Evolutionary conservation across 2,797 vertebrate genomes (phyloP).

Genomic region (Ptychadena robeensis): DNA sequence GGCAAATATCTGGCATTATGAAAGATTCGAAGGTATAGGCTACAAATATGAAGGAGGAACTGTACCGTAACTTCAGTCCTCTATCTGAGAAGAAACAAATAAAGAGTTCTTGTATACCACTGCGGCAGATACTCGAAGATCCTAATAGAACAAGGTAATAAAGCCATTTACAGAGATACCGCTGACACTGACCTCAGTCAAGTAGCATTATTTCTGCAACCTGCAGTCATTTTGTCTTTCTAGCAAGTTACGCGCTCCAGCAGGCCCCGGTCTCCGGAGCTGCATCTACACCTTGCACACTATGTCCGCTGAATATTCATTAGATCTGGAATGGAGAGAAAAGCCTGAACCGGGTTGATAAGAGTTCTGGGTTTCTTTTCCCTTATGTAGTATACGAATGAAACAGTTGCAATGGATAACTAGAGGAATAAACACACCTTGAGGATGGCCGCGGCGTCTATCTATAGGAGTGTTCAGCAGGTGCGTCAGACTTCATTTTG

Average conservation of each 20-base stretch:
- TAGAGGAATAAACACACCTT: neutral
- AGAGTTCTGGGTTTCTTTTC: neutral
- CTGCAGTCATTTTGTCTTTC: no score
- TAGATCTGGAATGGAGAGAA: neutral
- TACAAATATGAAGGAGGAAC: no score
- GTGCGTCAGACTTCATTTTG: neutral
- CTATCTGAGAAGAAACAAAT: no score
- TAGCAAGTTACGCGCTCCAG: neutral
- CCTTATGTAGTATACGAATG: neutral
- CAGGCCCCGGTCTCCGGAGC: neutral
- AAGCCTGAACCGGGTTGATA: conserved; percentile 18
- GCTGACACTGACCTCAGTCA: no score
- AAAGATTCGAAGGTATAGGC: no score
- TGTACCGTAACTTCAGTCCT: no score
- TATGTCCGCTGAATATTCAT: neutral
- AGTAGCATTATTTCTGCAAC: neutral
- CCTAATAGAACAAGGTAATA: no score
- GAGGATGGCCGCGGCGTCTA: neutral
- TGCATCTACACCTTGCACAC: neutral
- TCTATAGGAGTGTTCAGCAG: neutral
- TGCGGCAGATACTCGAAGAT: no score
- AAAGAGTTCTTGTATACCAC: no score
- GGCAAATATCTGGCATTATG: no score
- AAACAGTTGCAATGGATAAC: conserved; percentile 11
- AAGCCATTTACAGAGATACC: no score